Evolutionary conservation across 2,113 vertebrate species (phyloP).

Genomic region (Cettia cetti): DNA sequence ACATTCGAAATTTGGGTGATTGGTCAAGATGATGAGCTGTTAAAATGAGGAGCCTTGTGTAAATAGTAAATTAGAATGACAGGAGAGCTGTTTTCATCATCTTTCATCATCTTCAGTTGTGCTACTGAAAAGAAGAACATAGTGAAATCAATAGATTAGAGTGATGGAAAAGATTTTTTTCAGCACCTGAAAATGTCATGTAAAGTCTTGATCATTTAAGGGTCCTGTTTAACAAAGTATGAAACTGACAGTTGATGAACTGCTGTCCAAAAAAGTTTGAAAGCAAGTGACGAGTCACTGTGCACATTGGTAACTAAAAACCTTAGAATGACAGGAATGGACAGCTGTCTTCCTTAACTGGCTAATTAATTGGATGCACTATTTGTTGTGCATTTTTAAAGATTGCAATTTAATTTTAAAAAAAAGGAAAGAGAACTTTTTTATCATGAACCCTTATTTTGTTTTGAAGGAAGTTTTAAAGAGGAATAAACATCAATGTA

Average conservation of each 20-base stretch:
- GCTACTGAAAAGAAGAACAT: not conserved
- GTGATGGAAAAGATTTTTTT: not conserved
- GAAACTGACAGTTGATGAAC: not conserved
- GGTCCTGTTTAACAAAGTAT: not conserved
- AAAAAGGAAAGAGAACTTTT: not conserved
- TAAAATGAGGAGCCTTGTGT: not conserved
- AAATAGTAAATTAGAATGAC: not conserved
- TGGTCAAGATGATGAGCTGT: not conserved
- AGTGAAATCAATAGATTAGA: not conserved
- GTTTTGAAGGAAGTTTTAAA: not conserved
- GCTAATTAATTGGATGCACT: conserved; percentile 55
- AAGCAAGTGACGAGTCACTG: not conserved
- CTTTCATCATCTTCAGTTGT: no score
- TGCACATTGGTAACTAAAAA: conserved; percentile 23
- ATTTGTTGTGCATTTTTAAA: conserved; percentile 51
- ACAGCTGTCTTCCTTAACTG: conserved; percentile 51
- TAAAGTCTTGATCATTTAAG: not conserved
- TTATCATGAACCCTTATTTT: not conserved
- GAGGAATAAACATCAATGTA: not conserved
- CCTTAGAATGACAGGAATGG: conserved; percentile 53
- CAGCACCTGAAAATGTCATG: not conserved
- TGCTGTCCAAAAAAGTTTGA: not conserved
- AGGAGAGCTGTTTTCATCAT: not conserved
- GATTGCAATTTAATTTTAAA: not conserved
- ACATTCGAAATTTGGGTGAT: not conserved